Conservation (phyloP, 2,113 vertebrate genomes). For the Pristiophorus japonicus region DNA sequence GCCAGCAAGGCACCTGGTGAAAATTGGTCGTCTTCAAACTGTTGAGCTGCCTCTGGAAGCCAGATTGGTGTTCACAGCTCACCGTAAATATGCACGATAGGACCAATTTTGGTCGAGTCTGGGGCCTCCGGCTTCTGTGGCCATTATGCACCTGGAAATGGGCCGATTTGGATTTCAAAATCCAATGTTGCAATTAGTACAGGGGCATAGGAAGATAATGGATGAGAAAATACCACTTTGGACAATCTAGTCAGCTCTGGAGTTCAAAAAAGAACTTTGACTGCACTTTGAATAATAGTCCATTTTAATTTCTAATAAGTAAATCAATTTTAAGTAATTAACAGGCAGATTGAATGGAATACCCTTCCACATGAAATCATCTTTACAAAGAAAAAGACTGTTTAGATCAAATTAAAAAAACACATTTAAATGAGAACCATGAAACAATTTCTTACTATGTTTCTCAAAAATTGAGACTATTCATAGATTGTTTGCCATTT, state of each 20-base stretch:
- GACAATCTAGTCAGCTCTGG: not conserved
- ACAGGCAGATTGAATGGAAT: not conserved
- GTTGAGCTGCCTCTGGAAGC: not conserved
- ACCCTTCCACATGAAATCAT: not conserved
- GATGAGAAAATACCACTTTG: not conserved
- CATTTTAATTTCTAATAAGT: not conserved
- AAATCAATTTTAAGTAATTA: not conserved
- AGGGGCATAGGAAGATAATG: not conserved
- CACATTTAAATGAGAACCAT: not conserved
- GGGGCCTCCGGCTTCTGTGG: not conserved
- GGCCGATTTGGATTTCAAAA: not conserved
- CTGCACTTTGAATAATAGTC: not conserved
- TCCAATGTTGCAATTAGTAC: not conserved
- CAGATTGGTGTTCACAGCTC: not conserved
- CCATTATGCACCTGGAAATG: not conserved
- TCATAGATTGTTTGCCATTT: not conserved
- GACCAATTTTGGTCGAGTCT: not conserved
- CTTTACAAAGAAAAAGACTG: not conserved
- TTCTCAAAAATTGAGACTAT: not conserved
- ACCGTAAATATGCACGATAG: not conserved
- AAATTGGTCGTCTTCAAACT: too few relatives aligned
- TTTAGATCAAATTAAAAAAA: not conserved
- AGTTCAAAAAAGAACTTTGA: not conserved
- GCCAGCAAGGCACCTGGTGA: too few relatives aligned
- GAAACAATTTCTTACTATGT: not conserved